phyloP scores from a whole-genome alignment of 2,888 invertebrate genomes.

The Eulithis testata region DNA sequence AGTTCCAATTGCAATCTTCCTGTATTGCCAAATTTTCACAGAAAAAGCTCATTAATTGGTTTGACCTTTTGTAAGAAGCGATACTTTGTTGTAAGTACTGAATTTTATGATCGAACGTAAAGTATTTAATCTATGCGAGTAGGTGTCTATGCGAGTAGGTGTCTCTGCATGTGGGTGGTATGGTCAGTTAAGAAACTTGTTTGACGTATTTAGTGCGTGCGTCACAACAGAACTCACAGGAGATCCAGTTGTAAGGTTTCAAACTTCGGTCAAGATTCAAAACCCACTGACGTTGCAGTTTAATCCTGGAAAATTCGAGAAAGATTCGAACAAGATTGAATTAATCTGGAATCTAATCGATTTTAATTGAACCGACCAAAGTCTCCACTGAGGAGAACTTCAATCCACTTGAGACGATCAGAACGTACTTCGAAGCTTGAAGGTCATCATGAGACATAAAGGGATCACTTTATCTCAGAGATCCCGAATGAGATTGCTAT shows the following conservation, averaged over 20 bases:
- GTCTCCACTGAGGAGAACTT: constrained; percentile 37
- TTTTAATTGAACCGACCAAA: constrained; percentile 46
- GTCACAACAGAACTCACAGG: background rate
- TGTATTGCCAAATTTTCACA: constrained; percentile 28
- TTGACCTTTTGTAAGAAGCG: constrained; percentile 26
- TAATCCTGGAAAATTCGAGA: background rate
- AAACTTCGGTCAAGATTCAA: background rate
- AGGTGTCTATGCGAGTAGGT: too few species aligned
- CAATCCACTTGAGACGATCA: constrained; percentile 38
- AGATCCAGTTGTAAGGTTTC: constrained; percentile 8
- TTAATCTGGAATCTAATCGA: constrained; percentile 40
- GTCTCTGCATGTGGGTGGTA: constrained; percentile 16
- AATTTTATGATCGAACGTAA: constrained; percentile 16
- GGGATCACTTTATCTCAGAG: too few species aligned
- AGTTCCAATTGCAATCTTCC: constrained; percentile 17
- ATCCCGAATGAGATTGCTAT: too few species aligned
- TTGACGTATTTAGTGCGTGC: constrained; percentile 11
- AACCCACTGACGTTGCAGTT: background rate
- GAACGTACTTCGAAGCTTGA: constrained; percentile 35
- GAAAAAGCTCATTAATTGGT: constrained; percentile 26
- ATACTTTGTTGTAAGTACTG: constrained; percentile 3
- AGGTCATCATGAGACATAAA: constrained; percentile 33
- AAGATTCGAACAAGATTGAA: background rate
- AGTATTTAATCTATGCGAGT: constrained; percentile 9
- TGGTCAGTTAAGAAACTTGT: constrained; percentile 8